Evolutionary conservation across 2,888 invertebrate species (phyloP), one percentile per base, ranked within the genome.

Genomic region (Conops quadrifasciatus): DNA sequence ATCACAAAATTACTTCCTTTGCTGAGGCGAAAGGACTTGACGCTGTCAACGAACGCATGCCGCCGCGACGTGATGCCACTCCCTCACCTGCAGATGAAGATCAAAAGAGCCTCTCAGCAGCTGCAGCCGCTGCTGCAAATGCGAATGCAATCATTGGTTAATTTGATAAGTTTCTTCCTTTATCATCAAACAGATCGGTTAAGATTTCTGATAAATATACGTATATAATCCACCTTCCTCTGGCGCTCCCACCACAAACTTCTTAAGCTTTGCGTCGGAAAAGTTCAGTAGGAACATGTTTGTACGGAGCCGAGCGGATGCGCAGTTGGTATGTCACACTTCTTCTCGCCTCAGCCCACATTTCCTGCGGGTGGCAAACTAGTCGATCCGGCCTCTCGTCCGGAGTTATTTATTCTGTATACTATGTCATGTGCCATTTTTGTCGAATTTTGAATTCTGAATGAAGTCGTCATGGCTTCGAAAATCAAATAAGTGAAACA

Each of bases 1-100:
- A 96, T 85, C 97, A 97, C 89, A 96, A 97, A 89, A 98, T 98
- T 83, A 95, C 96, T 83, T 96, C 96, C 81, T 99, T 99, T 88
- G 98, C 97, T 85, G 98, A 99, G 88, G 98, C 98, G 77, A 98
- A 98, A 87, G 97, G 97, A 76, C 88, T 99, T 87, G 99, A 99
- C 88, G 97, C 97, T 83, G 95, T 98, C 87, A 99, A 99, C 88
- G 99, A 99, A 88, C 92, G 98, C 80, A 98, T 98, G 97, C 98
- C 98, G 70, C 98, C 98, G 45, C 89, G 97, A 79, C 90, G 97
- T 81, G 94, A 93, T 84, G 26, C 45, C 59, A 93, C 93, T 75
- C 93, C 90, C 79, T 90, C 90, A 71, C 90, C 90, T 56, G 82
- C 82, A 73, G 86, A 85, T 73, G 85, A 85, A 75, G 78, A 80